These are phyloP conservation scores for Trichosurus vulpecula DNA, from an alignment of 2,797 vertebrate species.

Conservation along the genomic window DNA sequence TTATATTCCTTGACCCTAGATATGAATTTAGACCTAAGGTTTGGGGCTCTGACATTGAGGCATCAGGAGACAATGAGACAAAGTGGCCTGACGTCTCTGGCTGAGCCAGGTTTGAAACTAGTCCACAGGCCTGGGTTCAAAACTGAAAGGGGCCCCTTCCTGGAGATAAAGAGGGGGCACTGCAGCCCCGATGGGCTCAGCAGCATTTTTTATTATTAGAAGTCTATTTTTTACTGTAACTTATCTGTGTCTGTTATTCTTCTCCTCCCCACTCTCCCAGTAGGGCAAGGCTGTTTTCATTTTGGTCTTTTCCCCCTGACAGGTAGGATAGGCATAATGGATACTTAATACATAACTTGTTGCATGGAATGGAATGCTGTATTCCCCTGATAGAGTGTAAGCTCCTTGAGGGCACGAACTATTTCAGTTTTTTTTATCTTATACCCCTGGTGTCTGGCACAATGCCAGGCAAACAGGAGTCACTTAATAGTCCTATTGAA, in stretches of 20 bases:
- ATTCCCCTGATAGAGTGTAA: too few relatives aligned
- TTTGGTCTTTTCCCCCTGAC: not conserved
- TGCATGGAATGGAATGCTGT: not conserved
- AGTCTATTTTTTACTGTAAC: not conserved
- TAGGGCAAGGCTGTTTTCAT: not conserved
- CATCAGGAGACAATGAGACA: not conserved
- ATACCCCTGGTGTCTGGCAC: not conserved
- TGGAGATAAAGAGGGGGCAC: not conserved
- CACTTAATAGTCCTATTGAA: not conserved
- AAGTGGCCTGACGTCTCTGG: not conserved
- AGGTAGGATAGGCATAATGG: not conserved
- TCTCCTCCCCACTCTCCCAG: not conserved
- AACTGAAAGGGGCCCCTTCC: too few relatives aligned
- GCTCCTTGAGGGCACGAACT: not conserved
- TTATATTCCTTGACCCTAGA: not conserved
- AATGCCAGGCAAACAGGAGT: not conserved
- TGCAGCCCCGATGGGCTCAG: fast-evolving
- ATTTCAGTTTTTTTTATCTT: not conserved
- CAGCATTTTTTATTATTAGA: not conserved
- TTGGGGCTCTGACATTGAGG: not conserved
- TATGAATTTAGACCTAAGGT: not conserved
- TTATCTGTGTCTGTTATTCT: not conserved
- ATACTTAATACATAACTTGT: not conserved
- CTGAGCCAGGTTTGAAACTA: not conserved
- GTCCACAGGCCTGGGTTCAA: not conserved